These are phyloP conservation scores for Neria commutata DNA, from an alignment of 2,888 invertebrate genomes.

Conservation along the genomic window DNA sequence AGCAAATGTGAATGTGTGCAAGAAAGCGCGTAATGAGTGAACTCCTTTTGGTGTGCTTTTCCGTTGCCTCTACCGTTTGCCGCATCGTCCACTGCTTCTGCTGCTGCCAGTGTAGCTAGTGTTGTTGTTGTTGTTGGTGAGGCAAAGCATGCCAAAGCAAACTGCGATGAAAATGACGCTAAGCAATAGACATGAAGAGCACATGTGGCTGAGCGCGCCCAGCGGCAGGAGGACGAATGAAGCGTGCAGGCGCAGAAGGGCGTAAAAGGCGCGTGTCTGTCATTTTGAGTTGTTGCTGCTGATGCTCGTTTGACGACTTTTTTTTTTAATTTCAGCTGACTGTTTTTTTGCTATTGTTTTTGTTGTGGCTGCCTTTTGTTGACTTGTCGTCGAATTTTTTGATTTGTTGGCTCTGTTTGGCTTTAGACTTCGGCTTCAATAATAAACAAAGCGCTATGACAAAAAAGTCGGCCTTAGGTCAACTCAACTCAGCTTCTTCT, in stretches of 20 bases:
- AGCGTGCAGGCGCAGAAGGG: neutral
- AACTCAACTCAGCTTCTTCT: too few relatives aligned
- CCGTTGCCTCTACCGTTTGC: slow-evolving; percentile 12
- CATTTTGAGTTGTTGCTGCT: neutral
- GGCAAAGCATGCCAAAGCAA: slow-evolving; percentile 1
- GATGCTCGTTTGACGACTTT: too few relatives aligned
- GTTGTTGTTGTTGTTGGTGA: neutral
- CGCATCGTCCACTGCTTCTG: slow-evolving; percentile 17
- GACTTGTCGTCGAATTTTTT: too few relatives aligned
- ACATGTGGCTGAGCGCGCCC: slow-evolving; percentile 6
- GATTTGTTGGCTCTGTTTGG: too few relatives aligned
- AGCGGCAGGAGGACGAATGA: neutral
- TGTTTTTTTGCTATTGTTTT: neutral
- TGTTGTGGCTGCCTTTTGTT: neutral
- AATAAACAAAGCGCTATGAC: neutral
- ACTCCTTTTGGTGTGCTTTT: neutral
- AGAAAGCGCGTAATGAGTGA: neutral
- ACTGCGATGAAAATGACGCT: neutral
- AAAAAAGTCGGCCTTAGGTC: neutral
- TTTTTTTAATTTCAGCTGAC: neutral
- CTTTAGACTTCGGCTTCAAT: too few relatives aligned
- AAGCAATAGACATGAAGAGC: neutral
- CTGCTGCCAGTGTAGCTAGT: slow-evolving; percentile 4
- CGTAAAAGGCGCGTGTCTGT: neutral
- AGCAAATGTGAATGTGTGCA: neutral